Evolutionary conservation across 2,797 vertebrate genomes (phyloP).

Genomic region (Sorex maritimensis): DNA sequence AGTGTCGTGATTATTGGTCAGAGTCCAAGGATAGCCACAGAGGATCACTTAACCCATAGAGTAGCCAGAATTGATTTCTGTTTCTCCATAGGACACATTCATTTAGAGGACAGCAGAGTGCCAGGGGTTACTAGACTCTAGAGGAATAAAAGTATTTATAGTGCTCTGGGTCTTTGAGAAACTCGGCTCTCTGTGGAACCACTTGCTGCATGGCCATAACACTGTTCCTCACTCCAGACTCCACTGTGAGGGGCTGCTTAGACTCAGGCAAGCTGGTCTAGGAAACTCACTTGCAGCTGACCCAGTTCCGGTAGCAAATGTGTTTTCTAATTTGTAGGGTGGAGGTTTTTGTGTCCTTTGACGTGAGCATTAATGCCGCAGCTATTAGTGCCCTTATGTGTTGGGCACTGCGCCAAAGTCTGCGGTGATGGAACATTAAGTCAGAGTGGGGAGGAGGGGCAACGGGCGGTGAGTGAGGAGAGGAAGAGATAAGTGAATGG

Average conservation of each 20-base stretch:
- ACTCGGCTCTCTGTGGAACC: background rate
- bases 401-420: background rate
- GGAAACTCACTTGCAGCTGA: background rate
- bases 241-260: background rate
- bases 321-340: background rate
- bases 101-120: background rate
- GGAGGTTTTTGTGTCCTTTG: background rate
- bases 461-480: background rate
- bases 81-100: conserved; percentile 6
- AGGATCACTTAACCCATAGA: background rate
- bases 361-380: background rate
- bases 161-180: background rate
- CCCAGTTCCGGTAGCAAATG: background rate
- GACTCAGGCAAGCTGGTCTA: background rate
- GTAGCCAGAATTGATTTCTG: background rate
- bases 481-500: background rate
- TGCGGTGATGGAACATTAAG: background rate
- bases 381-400: background rate
- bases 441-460: background rate
- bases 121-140: too few relatives aligned
- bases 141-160: background rate
- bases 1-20: background rate
- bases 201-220: background rate
- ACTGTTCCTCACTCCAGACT: background rate
- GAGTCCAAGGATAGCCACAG: background rate